A percentile compares a stretch with the other conserved stretches of the same genome.
Evolutionary conservation across 2,797 vertebrate genomes (phyloP).

Genomic region (Acridotheres tristis): DNA sequence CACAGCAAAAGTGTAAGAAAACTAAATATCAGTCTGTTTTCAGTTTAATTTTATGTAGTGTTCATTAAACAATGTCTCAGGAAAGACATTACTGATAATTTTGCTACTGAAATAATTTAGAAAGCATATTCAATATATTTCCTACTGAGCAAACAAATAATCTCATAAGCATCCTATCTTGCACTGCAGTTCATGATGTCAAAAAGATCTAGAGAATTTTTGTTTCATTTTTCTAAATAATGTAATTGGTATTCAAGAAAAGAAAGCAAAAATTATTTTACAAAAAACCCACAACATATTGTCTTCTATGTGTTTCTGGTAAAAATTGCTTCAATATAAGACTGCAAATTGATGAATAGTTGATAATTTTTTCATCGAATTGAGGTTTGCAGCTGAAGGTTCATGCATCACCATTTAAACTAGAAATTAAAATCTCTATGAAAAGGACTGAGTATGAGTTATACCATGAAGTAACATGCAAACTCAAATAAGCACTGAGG

Average conservation of each 20-base stretch:
- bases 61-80: not conserved
- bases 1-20: not conserved
- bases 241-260: not conserved
- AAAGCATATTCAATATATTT: not conserved
- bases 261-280: not conserved
- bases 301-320: not conserved
- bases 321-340: not conserved
- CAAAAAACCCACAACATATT: not conserved
- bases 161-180: not conserved
- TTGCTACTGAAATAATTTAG: not conserved
- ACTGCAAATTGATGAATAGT: not conserved
- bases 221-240: not conserved
- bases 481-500: not conserved
- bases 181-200: not conserved
- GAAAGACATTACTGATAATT: not conserved
- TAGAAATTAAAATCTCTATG: not conserved
- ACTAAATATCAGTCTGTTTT: not conserved
- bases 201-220: not conserved
- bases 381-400: not conserved
- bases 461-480: not conserved
- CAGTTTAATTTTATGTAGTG: not conserved
- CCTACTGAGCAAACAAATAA: not conserved
- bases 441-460: not conserved
- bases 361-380: not conserved
- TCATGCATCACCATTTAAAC: not conserved